phyloP scores from a whole-genome alignment of 1,140 invertebrate species.

The Cydia strobilella region DNA sequence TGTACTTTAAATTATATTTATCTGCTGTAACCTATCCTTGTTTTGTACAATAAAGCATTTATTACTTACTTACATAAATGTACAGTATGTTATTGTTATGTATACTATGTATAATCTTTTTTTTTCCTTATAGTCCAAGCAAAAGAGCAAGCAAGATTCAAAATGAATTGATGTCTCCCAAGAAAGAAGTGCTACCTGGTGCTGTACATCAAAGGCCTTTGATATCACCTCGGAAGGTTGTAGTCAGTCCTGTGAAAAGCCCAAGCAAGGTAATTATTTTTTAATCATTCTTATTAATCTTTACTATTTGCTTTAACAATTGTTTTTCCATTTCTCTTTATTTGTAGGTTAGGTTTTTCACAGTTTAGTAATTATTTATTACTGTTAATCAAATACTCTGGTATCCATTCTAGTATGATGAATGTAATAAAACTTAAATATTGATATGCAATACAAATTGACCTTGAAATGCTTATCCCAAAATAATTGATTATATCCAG shows the following conservation, averaged over 20 bases:
- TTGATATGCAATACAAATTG: too few relatives aligned
- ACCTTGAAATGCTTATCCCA: too few relatives aligned
- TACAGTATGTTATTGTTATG: background rate
- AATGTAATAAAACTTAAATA: background rate
- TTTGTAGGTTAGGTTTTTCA: slow-evolving; percentile 2
- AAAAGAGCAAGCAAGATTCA: slow-evolving; percentile 74
- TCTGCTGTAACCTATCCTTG: too few relatives aligned
- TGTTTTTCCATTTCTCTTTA: background rate
- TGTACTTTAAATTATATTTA: too few relatives aligned
- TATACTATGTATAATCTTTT: slow-evolving; percentile 29
- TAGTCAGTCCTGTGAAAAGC: slow-evolving; percentile 82
- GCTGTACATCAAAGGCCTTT: slow-evolving; percentile 47
- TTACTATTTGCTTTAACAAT: background rate
- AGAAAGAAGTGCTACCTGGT: slow-evolving; percentile 41
- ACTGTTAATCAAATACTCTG: too few relatives aligned
- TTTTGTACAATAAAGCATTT: background rate
- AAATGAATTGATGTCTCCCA: slow-evolving; percentile 62
- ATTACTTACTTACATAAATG: background rate
- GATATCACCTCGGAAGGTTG: slow-evolving; percentile 80
- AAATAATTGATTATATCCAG: too few relatives aligned
- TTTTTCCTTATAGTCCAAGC: slow-evolving; percentile 79
- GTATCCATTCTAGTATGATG: background rate
- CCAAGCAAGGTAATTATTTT: slow-evolving; percentile 67
- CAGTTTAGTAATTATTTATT: background rate
- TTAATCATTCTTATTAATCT: background rate